A percentile compares a stretch with the other conserved stretches of the same genome.
These are phyloP conservation scores for Lophotriccus pileatus DNA, from an alignment of 2,797 vertebrate genomes.

Conservation along the genomic window DNA sequence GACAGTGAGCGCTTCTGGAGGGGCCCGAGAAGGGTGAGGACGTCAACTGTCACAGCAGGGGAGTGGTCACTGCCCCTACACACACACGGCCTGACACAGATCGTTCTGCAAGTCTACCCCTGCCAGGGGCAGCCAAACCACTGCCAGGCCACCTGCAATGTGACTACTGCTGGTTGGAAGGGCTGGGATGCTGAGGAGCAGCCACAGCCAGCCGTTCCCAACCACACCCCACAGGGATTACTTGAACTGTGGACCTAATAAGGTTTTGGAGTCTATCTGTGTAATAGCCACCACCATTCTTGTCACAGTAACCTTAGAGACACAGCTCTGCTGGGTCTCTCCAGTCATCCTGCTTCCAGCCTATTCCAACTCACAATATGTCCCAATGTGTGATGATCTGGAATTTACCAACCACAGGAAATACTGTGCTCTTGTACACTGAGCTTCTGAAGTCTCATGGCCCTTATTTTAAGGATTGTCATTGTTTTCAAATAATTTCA, in stretches of 20 bases:
- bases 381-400: neutral
- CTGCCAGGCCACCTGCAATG: neutral
- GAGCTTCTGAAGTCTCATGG: neutral
- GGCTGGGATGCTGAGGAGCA: neutral
- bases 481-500: neutral
- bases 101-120: fast-evolving
- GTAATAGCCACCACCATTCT: neutral
- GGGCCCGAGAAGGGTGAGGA: neutral
- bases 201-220: neutral
- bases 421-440: neutral
- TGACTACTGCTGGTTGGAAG: fast-evolving
- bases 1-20: neutral
- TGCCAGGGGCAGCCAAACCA: neutral
- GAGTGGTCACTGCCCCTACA: neutral
- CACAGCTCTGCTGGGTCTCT: neutral
- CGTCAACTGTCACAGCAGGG: neutral
- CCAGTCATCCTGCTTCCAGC: neutral
- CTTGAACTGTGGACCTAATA: neutral
- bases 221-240: neutral
- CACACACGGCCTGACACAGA: too few species aligned
- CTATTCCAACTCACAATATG: neutral
- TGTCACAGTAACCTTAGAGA: neutral
- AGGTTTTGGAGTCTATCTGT: neutral
- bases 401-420: neutral
- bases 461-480: neutral